Conservation (phyloP, 2,113 vertebrate species). For the Eptesicus fuscus region DNA sequence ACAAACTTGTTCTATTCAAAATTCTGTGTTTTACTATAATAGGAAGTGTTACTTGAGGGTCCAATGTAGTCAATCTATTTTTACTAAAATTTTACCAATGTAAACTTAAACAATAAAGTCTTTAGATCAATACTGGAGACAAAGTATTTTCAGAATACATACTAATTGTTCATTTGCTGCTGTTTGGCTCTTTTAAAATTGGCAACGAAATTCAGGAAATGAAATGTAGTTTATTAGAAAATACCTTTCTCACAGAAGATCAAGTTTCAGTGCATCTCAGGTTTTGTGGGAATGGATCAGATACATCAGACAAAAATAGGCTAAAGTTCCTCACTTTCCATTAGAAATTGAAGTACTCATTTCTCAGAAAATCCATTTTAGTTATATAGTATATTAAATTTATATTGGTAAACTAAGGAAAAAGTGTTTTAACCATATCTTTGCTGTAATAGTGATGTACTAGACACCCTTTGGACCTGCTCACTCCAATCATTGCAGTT, state of each 20-base stretch:
- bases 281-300: conserved; percentile 69
- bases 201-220: conserved; percentile 66
- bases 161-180: conserved; percentile 38
- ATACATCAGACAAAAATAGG: conserved; percentile 45
- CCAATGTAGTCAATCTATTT: conserved; percentile 31
- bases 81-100: conserved; percentile 45
- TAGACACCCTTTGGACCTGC: neutral
- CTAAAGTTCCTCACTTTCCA: conserved; percentile 38
- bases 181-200: conserved; percentile 53
- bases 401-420: conserved; percentile 9
- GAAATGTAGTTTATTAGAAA: conserved; percentile 69
- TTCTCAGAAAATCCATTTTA: conserved; percentile 31
- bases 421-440: conserved; percentile 23
- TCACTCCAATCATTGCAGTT: neutral
- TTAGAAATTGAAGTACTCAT: conserved; percentile 37
- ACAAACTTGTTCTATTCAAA: conserved; percentile 67
- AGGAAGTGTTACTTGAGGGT: conserved; percentile 43
- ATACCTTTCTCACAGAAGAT: conserved; percentile 69
- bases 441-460: neutral
- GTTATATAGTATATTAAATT: neutral
- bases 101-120: conserved; percentile 26
- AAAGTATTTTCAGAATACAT: conserved; percentile 1
- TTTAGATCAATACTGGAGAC: conserved; percentile 34
- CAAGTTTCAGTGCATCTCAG: conserved; percentile 62
- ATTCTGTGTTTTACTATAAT: conserved; percentile 56